A percentile compares a stretch with the other conserved stretches of the same genome.
Conservation (phyloP, 2,797 vertebrate genomes). For the Apogon talboti region DNA sequence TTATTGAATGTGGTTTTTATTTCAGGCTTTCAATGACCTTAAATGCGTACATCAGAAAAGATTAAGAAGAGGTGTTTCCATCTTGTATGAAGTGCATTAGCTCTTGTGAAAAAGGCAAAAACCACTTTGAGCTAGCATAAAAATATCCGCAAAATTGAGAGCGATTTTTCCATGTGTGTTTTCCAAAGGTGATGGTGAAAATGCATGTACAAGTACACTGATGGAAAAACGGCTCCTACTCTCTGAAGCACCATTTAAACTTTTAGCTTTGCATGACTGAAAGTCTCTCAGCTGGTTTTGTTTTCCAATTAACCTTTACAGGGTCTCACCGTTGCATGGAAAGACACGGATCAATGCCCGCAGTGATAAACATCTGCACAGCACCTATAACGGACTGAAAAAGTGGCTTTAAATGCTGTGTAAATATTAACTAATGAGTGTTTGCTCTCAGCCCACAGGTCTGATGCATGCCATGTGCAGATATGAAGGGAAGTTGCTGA, state of each 20-base stretch:
- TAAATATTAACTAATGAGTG: slow-evolving; percentile 72
- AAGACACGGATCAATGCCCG: slow-evolving; percentile 76
- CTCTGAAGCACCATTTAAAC: slow-evolving; percentile 32
- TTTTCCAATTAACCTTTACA: slow-evolving; percentile 82
- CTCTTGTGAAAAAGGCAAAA: no score
- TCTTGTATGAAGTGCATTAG: no score
- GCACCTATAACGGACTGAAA: slow-evolving; percentile 62
- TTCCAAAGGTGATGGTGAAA: no score
- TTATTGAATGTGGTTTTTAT: no score
- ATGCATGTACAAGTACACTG: no score
- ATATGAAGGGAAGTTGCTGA: slow-evolving; percentile 51
- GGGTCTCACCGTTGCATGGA: slow-evolving; percentile 71
- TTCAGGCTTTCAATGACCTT: no score
- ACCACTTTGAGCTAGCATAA: no score
- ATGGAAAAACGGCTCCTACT: no score
- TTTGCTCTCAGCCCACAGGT: slow-evolving; percentile 70
- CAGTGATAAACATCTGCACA: slow-evolving; percentile 71
- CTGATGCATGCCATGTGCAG: slow-evolving; percentile 59
- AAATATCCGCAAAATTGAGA: no score
- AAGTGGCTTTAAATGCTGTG: slow-evolving; percentile 69
- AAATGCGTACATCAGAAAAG: no score
- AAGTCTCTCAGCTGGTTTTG: slow-evolving; percentile 54
- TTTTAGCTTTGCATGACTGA: slow-evolving; percentile 50
- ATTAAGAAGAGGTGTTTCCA: no score
- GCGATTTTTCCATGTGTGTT: no score